phyloP scores from a whole-genome alignment of 2,113 vertebrate genomes.

The Panthera tigris region DNA sequence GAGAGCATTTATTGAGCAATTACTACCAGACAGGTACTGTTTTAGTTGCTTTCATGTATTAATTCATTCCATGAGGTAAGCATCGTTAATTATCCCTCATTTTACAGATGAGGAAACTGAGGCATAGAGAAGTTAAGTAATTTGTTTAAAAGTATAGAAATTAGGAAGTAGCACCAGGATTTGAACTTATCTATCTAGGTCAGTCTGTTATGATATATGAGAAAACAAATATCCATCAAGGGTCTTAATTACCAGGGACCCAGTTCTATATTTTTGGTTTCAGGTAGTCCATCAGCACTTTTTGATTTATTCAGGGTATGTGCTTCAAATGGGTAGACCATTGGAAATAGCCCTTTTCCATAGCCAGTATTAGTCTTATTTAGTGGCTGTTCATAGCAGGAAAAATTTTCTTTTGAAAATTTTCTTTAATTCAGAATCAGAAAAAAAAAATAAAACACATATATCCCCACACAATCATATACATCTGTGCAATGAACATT shows the following conservation, averaged over 20 bases:
- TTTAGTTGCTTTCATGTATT: background rate
- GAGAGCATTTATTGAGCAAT: background rate
- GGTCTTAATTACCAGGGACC: background rate
- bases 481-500: background rate
- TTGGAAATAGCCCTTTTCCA: background rate
- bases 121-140: background rate
- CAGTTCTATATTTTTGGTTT: background rate
- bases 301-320: background rate
- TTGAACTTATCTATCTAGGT: background rate
- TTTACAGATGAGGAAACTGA: background rate
- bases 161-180: background rate
- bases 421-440: constrained; percentile 18
- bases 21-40: background rate
- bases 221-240: background rate
- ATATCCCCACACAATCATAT: background rate
- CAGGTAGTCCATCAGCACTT: background rate
- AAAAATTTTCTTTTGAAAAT: constrained; percentile 10
- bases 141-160: background rate
- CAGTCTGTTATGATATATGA: background rate
- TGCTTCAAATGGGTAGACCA: background rate
- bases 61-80: background rate
- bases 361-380: background rate
- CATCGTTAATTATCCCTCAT: background rate
- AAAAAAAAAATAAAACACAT: background rate
- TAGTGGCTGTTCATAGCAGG: background rate